A percentile compares a stretch with the other conserved stretches of the same genome.
Conservation (phyloP, 2,113 vertebrate genomes). For the Dicaeum eximium region DNA sequence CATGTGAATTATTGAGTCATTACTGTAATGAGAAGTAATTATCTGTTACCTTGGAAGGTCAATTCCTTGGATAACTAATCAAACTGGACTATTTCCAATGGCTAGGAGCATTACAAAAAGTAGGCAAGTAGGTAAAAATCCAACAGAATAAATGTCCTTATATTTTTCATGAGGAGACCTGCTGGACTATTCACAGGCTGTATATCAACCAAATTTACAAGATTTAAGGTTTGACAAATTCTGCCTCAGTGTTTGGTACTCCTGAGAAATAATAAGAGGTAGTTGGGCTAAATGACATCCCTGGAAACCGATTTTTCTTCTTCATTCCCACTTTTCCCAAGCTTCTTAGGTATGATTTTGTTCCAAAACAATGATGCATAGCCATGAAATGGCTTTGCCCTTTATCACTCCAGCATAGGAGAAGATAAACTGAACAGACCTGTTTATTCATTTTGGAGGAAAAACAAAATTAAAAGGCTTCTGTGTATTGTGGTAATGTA, state of each 20-base stretch:
- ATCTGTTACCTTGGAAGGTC: not conserved
- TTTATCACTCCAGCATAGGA: conserved; percentile 7
- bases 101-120: not conserved
- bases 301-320: not conserved
- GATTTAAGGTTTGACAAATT: not conserved
- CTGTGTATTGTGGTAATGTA: conserved; percentile 57
- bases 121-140: not conserved
- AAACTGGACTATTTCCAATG: not conserved
- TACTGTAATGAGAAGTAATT: not conserved
- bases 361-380: conserved; percentile 29
- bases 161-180: not conserved
- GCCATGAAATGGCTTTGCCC: conserved; percentile 48
- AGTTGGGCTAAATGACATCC: not conserved
- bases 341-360: not conserved
- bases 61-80: not conserved
- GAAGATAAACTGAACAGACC: conserved; percentile 27
- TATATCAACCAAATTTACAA: not conserved
- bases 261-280: not conserved
- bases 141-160: not conserved
- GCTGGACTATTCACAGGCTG: not conserved
- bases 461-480: conserved; percentile 65
- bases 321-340: not conserved
- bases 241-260: not conserved
- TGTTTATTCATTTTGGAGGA: conserved; percentile 40
- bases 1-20: not conserved